phyloP scores from a whole-genome alignment of 2,888 invertebrate genomes.

The Caenorhabditis macrosperma region DNA sequence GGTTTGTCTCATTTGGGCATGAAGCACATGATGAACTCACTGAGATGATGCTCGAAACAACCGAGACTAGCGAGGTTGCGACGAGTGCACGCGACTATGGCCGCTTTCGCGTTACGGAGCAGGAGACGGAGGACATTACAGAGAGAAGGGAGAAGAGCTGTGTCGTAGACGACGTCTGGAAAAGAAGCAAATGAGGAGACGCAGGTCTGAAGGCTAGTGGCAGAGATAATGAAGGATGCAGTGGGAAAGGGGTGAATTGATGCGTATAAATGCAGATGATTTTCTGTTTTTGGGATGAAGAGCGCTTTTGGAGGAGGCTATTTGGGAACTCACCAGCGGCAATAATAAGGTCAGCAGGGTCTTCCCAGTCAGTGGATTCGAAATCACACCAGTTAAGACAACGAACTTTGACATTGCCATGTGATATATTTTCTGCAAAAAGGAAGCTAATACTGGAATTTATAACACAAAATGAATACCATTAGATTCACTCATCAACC shows the following conservation, averaged over 20 bases:
- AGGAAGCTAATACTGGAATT: background rate
- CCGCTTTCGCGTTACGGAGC: constrained; percentile 29
- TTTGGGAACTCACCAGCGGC: constrained; percentile 58
- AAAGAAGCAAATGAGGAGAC: background rate
- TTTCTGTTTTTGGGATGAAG: background rate
- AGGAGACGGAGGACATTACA: constrained; percentile 61
- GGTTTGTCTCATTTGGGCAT: background rate
- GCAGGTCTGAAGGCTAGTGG: background rate
- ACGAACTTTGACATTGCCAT: constrained; percentile 2
- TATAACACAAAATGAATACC: constrained; percentile 7
- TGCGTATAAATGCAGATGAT: background rate
- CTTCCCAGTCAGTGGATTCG: constrained; percentile 22
- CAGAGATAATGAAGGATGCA: background rate
- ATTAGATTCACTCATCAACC: background rate
- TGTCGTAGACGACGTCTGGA: constrained; percentile 70
- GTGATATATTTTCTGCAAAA: constrained; percentile 3
- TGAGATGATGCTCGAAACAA: constrained; percentile 59
- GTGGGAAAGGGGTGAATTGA: background rate
- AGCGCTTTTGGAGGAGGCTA: background rate
- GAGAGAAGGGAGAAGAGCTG: constrained; percentile 57
- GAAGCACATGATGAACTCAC: constrained; percentile 33
- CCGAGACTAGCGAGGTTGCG: constrained; percentile 64
- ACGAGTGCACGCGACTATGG: constrained; percentile 65
- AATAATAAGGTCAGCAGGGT: constrained; percentile 53
- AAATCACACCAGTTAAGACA: constrained; percentile 62